A percentile compares a stretch with the other conserved stretches of the same genome.
These are phyloP conservation scores for Prionailurus viverrinus DNA, from an alignment of 2,113 vertebrate species.

Conservation along the genomic window DNA sequence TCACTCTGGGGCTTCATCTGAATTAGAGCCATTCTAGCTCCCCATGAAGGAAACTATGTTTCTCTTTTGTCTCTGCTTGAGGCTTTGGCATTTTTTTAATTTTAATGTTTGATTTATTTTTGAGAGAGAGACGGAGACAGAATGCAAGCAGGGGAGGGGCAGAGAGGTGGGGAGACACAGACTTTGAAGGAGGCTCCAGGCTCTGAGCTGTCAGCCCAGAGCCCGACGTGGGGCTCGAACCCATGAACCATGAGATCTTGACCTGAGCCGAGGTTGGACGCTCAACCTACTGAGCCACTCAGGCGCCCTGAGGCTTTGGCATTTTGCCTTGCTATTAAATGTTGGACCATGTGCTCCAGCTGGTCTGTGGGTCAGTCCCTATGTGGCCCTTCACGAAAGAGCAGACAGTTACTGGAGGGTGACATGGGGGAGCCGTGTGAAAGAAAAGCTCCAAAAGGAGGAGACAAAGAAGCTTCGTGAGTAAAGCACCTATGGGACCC, in stretches of 20 bases:
- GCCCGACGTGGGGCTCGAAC: no score
- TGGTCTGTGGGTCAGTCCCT: neutral
- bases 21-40: neutral
- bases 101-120: no score
- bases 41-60: neutral
- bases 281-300: no score
- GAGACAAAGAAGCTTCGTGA: neutral
- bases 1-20: neutral
- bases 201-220: no score
- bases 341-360: neutral
- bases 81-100: neutral
- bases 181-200: no score
- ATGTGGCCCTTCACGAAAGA: neutral
- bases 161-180: no score
- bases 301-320: neutral
- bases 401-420: neutral
- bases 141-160: no score
- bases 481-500: neutral
- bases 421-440: neutral
- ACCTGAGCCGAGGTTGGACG: no score
- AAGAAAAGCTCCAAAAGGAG: neutral
- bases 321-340: slow-evolving; percentile 21
- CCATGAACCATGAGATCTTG: no score
- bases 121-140: no score
- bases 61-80: neutral